phyloP scores from a whole-genome alignment of 2,113 vertebrate species.

The Lamprotornis superbus region DNA sequence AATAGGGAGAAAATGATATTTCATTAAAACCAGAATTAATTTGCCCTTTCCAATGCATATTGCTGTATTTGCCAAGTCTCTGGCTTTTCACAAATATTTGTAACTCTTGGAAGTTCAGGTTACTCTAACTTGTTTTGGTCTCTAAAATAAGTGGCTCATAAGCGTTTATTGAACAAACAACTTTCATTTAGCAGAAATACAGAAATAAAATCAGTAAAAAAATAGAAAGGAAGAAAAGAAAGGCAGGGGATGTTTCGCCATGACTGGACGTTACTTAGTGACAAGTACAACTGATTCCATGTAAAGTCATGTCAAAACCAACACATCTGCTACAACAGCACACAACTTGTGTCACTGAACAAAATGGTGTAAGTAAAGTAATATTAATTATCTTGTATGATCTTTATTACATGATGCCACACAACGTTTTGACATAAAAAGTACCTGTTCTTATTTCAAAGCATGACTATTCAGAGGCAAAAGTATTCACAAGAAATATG shows the following conservation, averaged over 20 bases:
- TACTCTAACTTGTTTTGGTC: background rate
- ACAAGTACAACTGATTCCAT: background rate
- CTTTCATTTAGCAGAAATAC: background rate
- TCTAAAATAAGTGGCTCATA: background rate
- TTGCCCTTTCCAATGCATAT: background rate
- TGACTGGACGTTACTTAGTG: background rate
- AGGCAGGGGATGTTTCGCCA: background rate
- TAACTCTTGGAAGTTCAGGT: background rate
- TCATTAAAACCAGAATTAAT: background rate
- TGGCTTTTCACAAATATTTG: background rate
- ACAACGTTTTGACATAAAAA: background rate
- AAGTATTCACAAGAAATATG: background rate
- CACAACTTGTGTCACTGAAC: background rate
- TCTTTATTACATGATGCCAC: background rate
- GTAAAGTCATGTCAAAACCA: background rate
- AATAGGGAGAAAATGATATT: background rate
- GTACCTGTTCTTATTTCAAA: background rate
- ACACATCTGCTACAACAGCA: background rate
- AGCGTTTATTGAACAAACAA: background rate
- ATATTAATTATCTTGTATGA: background rate
- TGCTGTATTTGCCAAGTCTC: background rate
- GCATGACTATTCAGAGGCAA: background rate
- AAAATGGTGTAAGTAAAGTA: background rate
- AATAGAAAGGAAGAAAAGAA: background rate
- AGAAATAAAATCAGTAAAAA: background rate